A percentile compares a stretch with the other conserved stretches of the same genome.
These are phyloP conservation scores for Urocynchramus pylzowi DNA, from an alignment of 2,113 vertebrate genomes.

Conservation along the genomic window DNA sequence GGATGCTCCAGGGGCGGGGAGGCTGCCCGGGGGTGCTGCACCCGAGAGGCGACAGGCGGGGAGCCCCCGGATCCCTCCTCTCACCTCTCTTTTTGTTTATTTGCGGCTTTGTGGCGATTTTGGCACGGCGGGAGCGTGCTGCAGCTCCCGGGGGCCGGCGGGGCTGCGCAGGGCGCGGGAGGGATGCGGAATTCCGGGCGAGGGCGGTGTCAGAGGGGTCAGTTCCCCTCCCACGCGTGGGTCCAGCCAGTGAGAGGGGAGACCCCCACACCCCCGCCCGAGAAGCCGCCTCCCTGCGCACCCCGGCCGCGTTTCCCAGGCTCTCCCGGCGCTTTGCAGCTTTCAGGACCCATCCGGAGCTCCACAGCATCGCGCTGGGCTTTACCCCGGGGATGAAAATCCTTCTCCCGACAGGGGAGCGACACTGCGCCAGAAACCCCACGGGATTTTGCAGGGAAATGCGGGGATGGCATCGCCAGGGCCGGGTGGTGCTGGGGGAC, in stretches of 20 bases:
- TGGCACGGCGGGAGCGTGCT: background rate
- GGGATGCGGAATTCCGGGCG: background rate
- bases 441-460: background rate
- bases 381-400: background rate
- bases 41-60: background rate
- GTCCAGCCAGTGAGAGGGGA: background rate
- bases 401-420: fast-evolving
- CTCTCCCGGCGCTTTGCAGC: fast-evolving
- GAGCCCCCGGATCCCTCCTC: background rate
- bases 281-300: background rate
- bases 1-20: background rate
- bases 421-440: background rate
- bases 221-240: background rate
- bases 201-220: background rate
- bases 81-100: background rate
- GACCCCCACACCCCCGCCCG: background rate
- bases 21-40: background rate
- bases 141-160: background rate
- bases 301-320: background rate
- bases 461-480: background rate
- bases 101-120: background rate
- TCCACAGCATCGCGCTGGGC: background rate
- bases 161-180: background rate
- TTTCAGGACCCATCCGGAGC: background rate
- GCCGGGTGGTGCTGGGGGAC: background rate